phyloP scores from a whole-genome alignment of 2,797 vertebrate species.

The Pteropus rufus region DNA sequence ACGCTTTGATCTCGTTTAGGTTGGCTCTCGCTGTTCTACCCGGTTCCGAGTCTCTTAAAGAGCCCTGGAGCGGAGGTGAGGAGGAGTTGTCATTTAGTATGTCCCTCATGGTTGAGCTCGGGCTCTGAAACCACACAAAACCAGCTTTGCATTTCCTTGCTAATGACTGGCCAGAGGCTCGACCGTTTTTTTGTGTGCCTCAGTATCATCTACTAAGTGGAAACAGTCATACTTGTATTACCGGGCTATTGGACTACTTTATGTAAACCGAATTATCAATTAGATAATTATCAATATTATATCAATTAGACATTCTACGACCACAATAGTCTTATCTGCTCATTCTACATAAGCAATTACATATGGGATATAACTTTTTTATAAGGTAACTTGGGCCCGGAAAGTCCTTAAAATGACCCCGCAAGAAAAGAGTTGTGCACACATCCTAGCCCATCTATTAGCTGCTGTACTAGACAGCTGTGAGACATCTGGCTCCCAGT shows the following conservation, averaged over 20 bases:
- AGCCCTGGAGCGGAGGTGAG: background rate
- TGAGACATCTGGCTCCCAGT: background rate
- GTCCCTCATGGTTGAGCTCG: background rate
- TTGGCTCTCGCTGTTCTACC: rapidly evolving
- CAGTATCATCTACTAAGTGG: background rate
- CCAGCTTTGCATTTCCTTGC: background rate
- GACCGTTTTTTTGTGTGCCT: background rate
- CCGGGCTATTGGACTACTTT: background rate
- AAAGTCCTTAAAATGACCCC: background rate
- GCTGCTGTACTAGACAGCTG: background rate
- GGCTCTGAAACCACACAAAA: background rate
- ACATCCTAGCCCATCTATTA: background rate
- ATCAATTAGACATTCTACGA: background rate
- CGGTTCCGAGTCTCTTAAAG: background rate
- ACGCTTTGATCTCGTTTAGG: constrained; percentile 37
- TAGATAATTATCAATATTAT: background rate
- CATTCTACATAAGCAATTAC: background rate
- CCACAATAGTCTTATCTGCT: background rate
- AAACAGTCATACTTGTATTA: background rate
- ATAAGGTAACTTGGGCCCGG: background rate
- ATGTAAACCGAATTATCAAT: constrained; percentile 3
- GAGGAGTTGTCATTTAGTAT: background rate
- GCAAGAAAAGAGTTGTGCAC: background rate
- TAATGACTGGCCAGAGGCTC: background rate
- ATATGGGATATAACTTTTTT: background rate